Base-by-base conservation (phyloP, 2,888 invertebrate species). In the Crepidodera aurea region DNA sequence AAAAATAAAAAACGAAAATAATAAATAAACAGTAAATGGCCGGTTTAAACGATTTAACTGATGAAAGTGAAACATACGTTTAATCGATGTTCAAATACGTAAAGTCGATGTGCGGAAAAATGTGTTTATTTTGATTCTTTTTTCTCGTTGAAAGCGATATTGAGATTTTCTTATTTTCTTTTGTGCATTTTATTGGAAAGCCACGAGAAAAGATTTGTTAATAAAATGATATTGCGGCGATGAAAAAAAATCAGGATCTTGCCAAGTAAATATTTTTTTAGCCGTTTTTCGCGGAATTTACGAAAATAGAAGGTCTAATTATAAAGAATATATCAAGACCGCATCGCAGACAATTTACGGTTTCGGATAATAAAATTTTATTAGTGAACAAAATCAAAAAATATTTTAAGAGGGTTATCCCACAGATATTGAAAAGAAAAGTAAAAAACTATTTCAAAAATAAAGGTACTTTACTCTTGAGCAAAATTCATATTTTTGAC, bases 301-400 rank as follows among this genome's bases (percentile, higher is more conserved):
- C 59, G 8, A 51, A 59, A 63, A 63, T 63, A 63, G 62, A 54
- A 18, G 19, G 54, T 44, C 54, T 62, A 62, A 58, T 53, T 57
- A 58, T 62, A 55, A 42, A 19, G n/a, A 42, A 42, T 18, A 18
- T 42, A 55, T 55, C 42, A 55, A 16, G 44, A 44, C 44, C 32
- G 32, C 32, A 13, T 56, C 46, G 44, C 56, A 56, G 56, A 46
- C 56, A 32, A 46, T 56, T 46, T 56, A 56, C 44, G 46, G 8
- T 56, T 46, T 46, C 46, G 32, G 32, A 54, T 56, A 56, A 46
- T 56, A 44, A 22, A 32, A 55, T 32, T 56, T 46, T 46, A 46
- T 56, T 46, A 46, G 44, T 37, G 27, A 32, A 7, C 29, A 42
- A 42, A 16, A 29, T 15, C 25, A 42, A 37, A 54, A 54, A 13